Conservation (phyloP, 1,140 invertebrate species). For the Drepana arcuata region DNA sequence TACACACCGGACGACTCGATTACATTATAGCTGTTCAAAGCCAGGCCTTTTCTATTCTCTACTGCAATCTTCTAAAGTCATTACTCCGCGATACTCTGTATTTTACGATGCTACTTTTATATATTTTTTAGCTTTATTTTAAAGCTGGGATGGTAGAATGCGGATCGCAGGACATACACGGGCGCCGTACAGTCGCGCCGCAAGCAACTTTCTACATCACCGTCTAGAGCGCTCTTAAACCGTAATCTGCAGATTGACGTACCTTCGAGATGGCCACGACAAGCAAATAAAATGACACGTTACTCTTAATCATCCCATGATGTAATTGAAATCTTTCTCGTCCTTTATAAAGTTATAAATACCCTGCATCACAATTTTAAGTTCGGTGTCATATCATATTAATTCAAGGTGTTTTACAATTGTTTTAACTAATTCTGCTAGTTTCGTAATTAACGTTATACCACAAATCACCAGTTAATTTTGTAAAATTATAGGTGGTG, state of each 20-base stretch:
- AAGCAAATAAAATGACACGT: slow-evolving; percentile 61
- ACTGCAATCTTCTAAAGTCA: slow-evolving; percentile 14
- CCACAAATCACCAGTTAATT: too few relatives aligned
- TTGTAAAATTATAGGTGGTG: too few relatives aligned
- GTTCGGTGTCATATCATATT: too few relatives aligned
- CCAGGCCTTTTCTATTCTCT: slow-evolving; percentile 13
- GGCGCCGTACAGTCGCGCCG: slow-evolving; percentile 63
- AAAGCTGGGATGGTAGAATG: slow-evolving; percentile 55
- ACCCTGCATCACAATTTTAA: too few relatives aligned
- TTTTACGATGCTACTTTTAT: slow-evolving; percentile 31
- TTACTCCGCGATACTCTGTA: slow-evolving; percentile 34
- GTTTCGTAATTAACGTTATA: too few relatives aligned
- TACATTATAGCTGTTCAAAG: too few relatives aligned
- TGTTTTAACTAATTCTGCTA: too few relatives aligned
- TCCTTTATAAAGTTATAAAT: too few relatives aligned
- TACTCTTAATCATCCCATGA: slow-evolving; percentile 43
- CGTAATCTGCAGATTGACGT: slow-evolving; percentile 65
- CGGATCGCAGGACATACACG: slow-evolving; percentile 60
- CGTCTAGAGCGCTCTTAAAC: slow-evolving; percentile 67
- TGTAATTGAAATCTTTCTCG: slow-evolving; percentile 25
- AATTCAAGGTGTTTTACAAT: too few relatives aligned
- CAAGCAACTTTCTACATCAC: slow-evolving; percentile 67
- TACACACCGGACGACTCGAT: too few relatives aligned
- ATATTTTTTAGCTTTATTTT: slow-evolving; percentile 51
- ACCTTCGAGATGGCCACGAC: slow-evolving; percentile 56